Conservation (phyloP, 2,113 vertebrate genomes). For the Oncorhynchus tshawytscha region DNA sequence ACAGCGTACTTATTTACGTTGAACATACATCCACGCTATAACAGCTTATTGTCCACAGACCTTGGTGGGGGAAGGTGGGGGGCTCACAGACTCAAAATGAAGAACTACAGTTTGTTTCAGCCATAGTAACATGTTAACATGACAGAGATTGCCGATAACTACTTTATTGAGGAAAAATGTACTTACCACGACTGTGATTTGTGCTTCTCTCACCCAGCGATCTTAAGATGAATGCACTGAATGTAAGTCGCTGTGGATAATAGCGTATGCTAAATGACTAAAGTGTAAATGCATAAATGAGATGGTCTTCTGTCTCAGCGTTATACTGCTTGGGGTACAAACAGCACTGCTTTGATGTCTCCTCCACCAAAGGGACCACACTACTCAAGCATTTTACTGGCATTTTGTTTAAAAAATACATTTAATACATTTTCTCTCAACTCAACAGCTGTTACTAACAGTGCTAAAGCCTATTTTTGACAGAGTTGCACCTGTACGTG, state of each 20-base stretch:
- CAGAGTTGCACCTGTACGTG: too few species aligned
- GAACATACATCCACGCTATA: constrained; percentile 20
- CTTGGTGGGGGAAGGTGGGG: not conserved
- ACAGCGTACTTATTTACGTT: constrained; percentile 23
- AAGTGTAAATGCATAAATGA: not conserved
- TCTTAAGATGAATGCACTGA: too few species aligned
- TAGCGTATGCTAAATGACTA: too few species aligned
- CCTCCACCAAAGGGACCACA: not conserved
- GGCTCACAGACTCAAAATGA: not conserved
- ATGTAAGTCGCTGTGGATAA: too few species aligned
- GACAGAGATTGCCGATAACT: not conserved
- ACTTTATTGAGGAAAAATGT: too few species aligned
- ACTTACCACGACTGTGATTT: too few species aligned
- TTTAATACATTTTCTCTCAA: too few species aligned
- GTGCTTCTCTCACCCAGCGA: too few species aligned
- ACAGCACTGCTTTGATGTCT: not conserved
- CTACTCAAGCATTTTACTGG: not conserved
- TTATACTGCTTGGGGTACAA: not conserved
- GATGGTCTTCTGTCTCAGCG: not conserved
- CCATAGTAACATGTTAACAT: not conserved
- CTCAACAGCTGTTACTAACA: too few species aligned
- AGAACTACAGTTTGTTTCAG: too few species aligned
- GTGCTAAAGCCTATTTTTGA: too few species aligned
- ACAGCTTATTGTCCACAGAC: constrained; percentile 8
- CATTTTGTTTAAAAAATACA: too few species aligned